Conservation (phyloP, 2,113 vertebrate species). For the Ivindomyrus marchei region DNA sequence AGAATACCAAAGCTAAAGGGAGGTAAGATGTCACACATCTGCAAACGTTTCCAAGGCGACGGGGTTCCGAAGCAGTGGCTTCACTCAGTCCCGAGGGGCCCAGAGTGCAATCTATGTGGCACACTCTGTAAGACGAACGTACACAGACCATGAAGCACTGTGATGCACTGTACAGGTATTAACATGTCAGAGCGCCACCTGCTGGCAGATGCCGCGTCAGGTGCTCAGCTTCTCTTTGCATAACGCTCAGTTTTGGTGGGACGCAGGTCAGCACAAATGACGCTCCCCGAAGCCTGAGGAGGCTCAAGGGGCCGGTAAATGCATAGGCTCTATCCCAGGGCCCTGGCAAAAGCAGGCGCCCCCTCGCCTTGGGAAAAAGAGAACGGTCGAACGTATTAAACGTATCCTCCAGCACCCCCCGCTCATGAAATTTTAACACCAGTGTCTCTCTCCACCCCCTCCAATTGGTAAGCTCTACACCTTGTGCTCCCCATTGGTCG, state of each 20-base stretch:
- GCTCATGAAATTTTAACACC: background rate
- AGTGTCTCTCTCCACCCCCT: background rate
- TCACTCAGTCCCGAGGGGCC: conserved; percentile 9
- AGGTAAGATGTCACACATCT: conserved; percentile 27
- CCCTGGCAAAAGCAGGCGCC: background rate
- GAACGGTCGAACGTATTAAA: background rate
- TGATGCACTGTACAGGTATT: conserved; percentile 38
- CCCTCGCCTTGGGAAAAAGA: background rate
- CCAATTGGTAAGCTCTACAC: background rate
- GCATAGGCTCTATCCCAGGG: background rate
- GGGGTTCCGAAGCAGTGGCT: conserved; percentile 21
- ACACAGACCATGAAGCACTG: conserved; percentile 36
- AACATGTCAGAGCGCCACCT: conserved; percentile 31
- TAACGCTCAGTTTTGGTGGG: conserved; percentile 14
- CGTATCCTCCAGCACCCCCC: background rate
- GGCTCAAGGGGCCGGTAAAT: background rate
- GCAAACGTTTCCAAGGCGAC: conserved; percentile 32
- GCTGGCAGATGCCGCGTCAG: background rate
- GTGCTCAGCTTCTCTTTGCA: conserved; percentile 13
- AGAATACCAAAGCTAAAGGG: conserved; percentile 19
- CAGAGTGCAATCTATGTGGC: conserved; percentile 15
- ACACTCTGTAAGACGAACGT: conserved; percentile 34
- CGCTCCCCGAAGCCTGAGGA: background rate
- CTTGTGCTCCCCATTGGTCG: background rate
- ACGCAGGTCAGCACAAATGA: background rate